Percentiles rank a stretch among this genome's conserved stretches.
Evolutionary conservation across 1,140 invertebrate species (phyloP).

Genomic region (Limonius californicus): DNA sequence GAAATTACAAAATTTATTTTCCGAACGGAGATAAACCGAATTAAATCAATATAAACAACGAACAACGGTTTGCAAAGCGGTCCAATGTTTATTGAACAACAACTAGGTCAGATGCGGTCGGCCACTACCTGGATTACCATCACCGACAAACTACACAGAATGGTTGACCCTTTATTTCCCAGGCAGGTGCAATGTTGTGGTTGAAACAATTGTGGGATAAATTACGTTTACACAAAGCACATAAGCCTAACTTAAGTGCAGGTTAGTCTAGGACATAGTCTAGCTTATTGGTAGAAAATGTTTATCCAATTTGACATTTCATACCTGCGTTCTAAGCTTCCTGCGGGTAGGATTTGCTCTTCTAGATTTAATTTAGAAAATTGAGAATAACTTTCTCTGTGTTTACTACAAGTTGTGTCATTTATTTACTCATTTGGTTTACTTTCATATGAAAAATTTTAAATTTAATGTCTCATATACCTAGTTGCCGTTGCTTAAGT

Average conservation of each 20-base stretch:
- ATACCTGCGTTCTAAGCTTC: too few species aligned
- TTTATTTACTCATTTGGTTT: too few species aligned
- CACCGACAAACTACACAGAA: neutral
- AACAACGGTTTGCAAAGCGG: neutral
- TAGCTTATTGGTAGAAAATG: too few species aligned
- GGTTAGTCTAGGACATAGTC: too few species aligned
- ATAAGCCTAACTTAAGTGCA: neutral
- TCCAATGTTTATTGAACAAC: slow-evolving; percentile 7
- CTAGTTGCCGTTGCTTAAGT: too few species aligned
- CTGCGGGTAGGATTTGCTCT: too few species aligned
- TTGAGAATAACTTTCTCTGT: too few species aligned
- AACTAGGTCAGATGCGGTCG: neutral
- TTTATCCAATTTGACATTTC: too few species aligned
- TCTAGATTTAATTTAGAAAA: too few species aligned
- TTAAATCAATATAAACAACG: slow-evolving; percentile 10
- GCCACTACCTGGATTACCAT: slow-evolving; percentile 8
- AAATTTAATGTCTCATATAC: too few species aligned
- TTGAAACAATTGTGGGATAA: slow-evolving; percentile 3
- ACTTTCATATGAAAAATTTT: too few species aligned
- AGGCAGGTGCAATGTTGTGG: neutral
- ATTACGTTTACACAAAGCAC: slow-evolving; percentile 4
- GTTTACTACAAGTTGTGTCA: too few species aligned
- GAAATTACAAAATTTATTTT: neutral
- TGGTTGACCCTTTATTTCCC: slow-evolving; percentile 8
- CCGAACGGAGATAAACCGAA: neutral